Percentiles rank a stretch among this genome's conserved stretches.
Conservation (phyloP, 37 sponge, comb jelly and placozoan species). For the Ephydatia muelleri region DNA sequence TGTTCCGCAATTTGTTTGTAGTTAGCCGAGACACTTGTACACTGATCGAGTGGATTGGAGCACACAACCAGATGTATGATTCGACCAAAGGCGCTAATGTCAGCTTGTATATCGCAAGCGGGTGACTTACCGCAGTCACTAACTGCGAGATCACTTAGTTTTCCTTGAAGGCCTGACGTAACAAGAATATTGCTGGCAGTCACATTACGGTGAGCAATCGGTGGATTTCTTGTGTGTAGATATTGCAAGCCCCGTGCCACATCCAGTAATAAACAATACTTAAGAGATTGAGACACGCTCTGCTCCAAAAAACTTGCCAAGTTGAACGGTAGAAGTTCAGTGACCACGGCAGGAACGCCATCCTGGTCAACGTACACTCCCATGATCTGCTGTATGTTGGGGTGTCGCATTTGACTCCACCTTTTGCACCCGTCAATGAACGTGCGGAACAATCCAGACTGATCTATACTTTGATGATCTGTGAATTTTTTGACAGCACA, state of each 20-base stretch:
- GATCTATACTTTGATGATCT: neutral
- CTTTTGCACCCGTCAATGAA: slow-evolving; percentile 17
- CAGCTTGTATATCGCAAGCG: neutral
- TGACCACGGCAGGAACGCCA: slow-evolving; percentile 19
- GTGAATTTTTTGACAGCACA: slow-evolving; percentile 39
- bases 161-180: slow-evolving; percentile 37
- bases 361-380: slow-evolving; percentile 20
- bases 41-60: neutral
- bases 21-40: neutral
- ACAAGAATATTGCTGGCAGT: slow-evolving; percentile 31
- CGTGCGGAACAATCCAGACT: neutral
- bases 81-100: neutral
- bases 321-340: slow-evolving; percentile 26
- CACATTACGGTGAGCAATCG: slow-evolving; percentile 38
- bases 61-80: neutral
- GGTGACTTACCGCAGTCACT: neutral
- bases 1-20: neutral
- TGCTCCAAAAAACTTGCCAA: slow-evolving; percentile 23
- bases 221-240: slow-evolving; percentile 24
- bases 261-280: slow-evolving; percentile 25
- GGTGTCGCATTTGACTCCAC: slow-evolving; percentile 30
- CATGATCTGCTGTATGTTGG: slow-evolving; percentile 36
- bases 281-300: slow-evolving; percentile 5
- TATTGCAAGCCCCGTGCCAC: slow-evolving; percentile 21
- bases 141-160: slow-evolving; percentile 8